These are phyloP conservation scores for Brachypalpus laphriformis DNA, from an alignment of 2,888 invertebrate genomes.

Conservation along the genomic window DNA sequence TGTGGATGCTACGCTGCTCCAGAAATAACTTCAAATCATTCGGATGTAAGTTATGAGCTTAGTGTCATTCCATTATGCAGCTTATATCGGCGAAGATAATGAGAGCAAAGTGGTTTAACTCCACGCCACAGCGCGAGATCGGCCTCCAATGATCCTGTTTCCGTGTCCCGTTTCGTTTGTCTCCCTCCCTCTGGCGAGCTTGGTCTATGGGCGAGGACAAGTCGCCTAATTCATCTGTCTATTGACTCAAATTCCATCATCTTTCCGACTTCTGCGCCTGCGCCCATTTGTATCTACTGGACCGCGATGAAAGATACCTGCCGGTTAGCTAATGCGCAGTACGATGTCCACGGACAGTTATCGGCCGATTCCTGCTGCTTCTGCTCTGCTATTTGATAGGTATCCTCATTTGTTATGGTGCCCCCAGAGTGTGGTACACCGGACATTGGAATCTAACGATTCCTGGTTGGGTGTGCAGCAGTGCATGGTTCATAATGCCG, in stretches of 20 bases:
- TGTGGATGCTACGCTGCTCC: conserved; percentile 49
- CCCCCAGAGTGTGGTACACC: conserved; percentile 43
- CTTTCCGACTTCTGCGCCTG: conserved; percentile 64
- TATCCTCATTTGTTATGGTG: conserved; percentile 47
- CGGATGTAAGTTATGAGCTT: conserved; percentile 74
- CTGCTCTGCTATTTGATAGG: conserved; percentile 65
- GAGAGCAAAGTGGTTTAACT: conserved; percentile 72
- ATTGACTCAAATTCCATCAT: conserved; percentile 70
- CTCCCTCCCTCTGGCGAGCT: neutral
- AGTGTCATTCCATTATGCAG: conserved; percentile 73
- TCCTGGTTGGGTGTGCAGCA: conserved; percentile 9
- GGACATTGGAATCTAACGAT: conserved; percentile 58
- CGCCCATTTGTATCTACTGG: conserved; percentile 62
- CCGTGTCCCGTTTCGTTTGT: conserved; percentile 59
- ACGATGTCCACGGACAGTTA: conserved; percentile 70
- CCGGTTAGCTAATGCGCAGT: conserved; percentile 67
- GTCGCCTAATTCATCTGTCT: conserved; percentile 61
- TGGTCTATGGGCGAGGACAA: conserved; percentile 62
- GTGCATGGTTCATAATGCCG: conserved; percentile 28
- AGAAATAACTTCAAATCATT: conserved; percentile 74
- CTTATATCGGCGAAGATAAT: conserved; percentile 69
- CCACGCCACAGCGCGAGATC: conserved; percentile 33
- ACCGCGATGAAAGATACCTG: conserved; percentile 72
- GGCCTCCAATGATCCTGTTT: conserved; percentile 68
- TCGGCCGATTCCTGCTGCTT: conserved; percentile 70